Base-by-base conservation (phyloP, 2,888 invertebrate genomes). In the Tipula vernalis region DNA sequence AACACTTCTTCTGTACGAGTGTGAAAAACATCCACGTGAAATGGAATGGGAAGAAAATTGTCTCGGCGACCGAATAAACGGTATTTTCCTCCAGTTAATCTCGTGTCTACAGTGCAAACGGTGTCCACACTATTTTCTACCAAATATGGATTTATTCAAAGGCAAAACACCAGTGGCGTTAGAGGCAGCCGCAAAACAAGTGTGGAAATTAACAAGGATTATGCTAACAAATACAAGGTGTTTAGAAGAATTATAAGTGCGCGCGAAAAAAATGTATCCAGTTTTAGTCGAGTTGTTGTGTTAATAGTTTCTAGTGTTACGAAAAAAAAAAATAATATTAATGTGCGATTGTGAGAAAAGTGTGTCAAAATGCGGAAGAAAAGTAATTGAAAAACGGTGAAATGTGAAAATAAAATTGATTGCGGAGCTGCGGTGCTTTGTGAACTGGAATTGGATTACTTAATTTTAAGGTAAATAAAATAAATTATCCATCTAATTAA, bases 51-150 rank as follows among this genome's bases (percentile, higher is more conserved):
- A 98, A 91, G 98, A 98, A 91, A 94, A 95, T 4, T 96, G 96
- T 88, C 94, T 98, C 88, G 98, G 97, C 0, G 98, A 98, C 92
- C 93, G 98, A 86, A 96, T 98, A 90, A 98, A 98, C 91, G 98
- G 98, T 3, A 98, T 99, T 88, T 96, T 98, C 89, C 93, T 99
- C 88, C 98, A 98, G 92, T 92, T 99, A 90, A 98, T 99, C 89
- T 98, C 98, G 41, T 98, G 98, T 90, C 94, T 98, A 89, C 98
- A 99, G 92, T 98, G 98, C 91, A 95, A 98, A 87, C 93, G 98
- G 87, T 99, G 98, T 91, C 98, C 98, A 51, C 98, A 99, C 92
- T 98, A 98, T 91, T 98, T 98, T 92, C 93, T 98, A 88, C 98
- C 98, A 39, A 96, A 96, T 90, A 94, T 98, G 91, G 98, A 98